Conservation (phyloP, 2,888 invertebrate genomes). For the Sturmia bella region DNA sequence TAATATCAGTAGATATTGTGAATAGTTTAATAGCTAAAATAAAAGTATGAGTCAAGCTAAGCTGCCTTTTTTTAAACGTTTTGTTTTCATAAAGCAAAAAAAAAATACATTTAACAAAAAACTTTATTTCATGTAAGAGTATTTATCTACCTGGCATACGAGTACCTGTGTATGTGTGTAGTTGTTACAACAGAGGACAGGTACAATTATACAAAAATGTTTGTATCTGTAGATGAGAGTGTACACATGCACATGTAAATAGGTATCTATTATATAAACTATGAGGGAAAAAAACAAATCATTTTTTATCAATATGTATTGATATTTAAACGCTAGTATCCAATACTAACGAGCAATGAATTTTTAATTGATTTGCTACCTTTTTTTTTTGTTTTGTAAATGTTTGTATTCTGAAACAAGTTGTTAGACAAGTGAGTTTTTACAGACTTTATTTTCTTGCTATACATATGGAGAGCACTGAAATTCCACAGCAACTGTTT, state of each 20-base stretch:
- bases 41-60: conserved; percentile 59
- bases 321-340: background rate
- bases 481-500: conserved; percentile 13
- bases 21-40: conserved; percentile 36
- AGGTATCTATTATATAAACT: conserved; percentile 7
- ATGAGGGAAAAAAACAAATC: conserved; percentile 12
- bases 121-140: too few species aligned
- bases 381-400: background rate
- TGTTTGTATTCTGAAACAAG: conserved; percentile 15
- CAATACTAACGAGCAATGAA: conserved; percentile 5
- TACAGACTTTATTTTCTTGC: background rate
- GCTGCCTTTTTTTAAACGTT: conserved; percentile 31
- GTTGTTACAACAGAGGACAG: conserved; percentile 25
- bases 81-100: conserved; percentile 36
- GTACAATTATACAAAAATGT: background rate
- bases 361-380: conserved; percentile 17
- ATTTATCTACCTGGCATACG: background rate
- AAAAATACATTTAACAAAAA: background rate
- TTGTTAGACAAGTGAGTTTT: conserved; percentile 31
- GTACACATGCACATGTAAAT: background rate
- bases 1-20: conserved; percentile 46
- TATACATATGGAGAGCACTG: background rate
- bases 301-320: conserved; percentile 20
- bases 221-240: background rate
- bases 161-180: background rate